phyloP scores from a whole-genome alignment of 2,888 invertebrate species.

The Dynastes hyllus region DNA sequence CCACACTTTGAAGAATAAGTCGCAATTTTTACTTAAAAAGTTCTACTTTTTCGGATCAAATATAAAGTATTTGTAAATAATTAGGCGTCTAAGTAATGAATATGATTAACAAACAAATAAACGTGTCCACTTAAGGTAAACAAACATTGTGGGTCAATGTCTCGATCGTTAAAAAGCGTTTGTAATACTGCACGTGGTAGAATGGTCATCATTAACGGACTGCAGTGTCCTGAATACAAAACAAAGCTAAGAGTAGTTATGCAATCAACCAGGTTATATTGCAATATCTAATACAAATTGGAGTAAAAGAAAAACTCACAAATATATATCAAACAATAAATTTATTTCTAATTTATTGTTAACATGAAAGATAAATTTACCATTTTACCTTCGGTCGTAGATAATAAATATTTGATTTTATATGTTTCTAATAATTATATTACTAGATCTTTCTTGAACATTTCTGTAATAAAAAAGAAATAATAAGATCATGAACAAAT shows the following conservation, averaged over 20 bases:
- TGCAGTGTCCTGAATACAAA: conserved; percentile 21
- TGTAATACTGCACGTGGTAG: conserved; percentile 11
- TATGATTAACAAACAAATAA: not conserved
- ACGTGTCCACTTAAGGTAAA: not conserved
- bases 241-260: not conserved
- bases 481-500: not conserved
- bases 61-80: not conserved
- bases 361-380: conserved; percentile 43
- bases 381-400: conserved; percentile 23
- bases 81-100: not conserved
- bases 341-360: conserved; percentile 43
- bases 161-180: conserved; percentile 19
- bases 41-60: not conserved
- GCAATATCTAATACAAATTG: too few species aligned
- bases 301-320: not conserved
- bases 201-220: conserved; percentile 17
- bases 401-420: conserved; percentile 37
- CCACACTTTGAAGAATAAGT: too few species aligned
- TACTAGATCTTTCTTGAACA: conserved; percentile 2
- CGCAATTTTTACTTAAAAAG: too few species aligned
- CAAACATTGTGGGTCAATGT: conserved; percentile 32
- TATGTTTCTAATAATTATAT: not conserved
- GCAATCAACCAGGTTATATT: not conserved
- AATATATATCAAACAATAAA: conserved; percentile 46
- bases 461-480: not conserved